Percentiles rank a stretch among this genome's conserved stretches.
Conservation (phyloP, 2,797 vertebrate species). For the Paramormyrops hopkinsi region DNA sequence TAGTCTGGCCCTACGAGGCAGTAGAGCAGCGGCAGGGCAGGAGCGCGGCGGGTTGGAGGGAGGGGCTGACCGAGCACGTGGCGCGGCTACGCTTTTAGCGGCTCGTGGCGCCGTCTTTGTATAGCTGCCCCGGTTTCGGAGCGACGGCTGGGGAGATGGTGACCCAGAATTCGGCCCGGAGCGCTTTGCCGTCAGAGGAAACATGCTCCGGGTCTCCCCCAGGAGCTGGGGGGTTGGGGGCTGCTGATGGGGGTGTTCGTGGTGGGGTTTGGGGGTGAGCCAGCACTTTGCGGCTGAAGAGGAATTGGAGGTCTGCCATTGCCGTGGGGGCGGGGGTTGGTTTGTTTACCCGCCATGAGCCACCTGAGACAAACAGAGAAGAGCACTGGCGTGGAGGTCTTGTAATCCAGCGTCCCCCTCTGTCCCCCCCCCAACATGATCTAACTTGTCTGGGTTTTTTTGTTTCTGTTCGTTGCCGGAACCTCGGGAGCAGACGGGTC, state of each 20-base stretch:
- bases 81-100: neutral
- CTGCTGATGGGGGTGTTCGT: neutral
- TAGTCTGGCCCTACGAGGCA: neutral
- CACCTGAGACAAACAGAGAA: neutral
- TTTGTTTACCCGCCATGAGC: neutral
- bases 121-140: constrained; percentile 52
- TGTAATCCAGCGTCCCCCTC: neutral
- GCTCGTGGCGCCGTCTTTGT: constrained; percentile 22
- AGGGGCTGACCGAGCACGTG: neutral
- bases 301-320: neutral
- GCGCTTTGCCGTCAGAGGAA: neutral
- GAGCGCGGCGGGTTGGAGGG: neutral
- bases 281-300: neutral
- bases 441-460: neutral
- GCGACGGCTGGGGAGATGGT: constrained; percentile 51
- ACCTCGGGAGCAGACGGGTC: neutral
- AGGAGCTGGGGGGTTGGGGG: neutral
- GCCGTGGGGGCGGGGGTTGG: neutral
- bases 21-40: neutral
- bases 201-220: neutral
- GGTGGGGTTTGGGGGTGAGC: neutral
- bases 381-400: neutral
- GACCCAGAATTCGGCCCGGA: constrained; percentile 57
- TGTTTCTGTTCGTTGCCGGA: neutral
- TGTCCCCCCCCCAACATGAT: neutral